These are phyloP conservation scores for Menidia menidia DNA, from an alignment of 2,797 vertebrate genomes.

Conservation along the genomic window DNA sequence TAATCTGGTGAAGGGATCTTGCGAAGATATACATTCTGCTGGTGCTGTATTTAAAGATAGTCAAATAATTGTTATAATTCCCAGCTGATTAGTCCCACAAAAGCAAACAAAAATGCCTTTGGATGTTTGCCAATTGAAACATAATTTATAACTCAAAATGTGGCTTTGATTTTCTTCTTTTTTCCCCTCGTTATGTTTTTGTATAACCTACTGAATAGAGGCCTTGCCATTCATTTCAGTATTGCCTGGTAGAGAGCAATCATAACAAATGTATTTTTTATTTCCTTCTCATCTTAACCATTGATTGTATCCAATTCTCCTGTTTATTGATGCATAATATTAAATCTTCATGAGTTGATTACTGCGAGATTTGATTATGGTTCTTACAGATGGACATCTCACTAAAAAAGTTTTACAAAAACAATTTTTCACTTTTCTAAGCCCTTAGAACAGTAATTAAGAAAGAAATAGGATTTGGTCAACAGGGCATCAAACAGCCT, in stretches of 20 bases:
- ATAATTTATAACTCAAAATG: conserved; percentile 38
- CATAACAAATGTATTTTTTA: conserved; percentile 85
- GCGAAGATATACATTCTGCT: conserved; percentile 16
- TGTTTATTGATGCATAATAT: conserved; percentile 89
- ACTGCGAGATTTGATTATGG: conserved; percentile 34
- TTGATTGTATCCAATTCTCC: conserved; percentile 85
- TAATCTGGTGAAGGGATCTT: conserved; percentile 18
- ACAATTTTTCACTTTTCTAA: too few relatives aligned
- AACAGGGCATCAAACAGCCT: neutral
- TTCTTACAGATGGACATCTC: conserved; percentile 33
- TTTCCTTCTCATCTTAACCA: conserved; percentile 85
- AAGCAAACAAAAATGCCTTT: conserved; percentile 35
- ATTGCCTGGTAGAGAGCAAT: conserved; percentile 76
- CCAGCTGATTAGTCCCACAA: conserved; percentile 9
- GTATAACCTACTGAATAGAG: conserved; percentile 73
- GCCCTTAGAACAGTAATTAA: too few relatives aligned
- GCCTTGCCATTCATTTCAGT: conserved; percentile 85
- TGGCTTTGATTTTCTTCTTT: conserved; percentile 34
- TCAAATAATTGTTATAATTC: conserved; percentile 3
- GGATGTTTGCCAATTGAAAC: conserved; percentile 45
- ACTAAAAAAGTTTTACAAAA: too few relatives aligned
- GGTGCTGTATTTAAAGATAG: conserved; percentile 26
- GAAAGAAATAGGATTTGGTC: too few relatives aligned
- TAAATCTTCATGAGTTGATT: conserved; percentile 88
- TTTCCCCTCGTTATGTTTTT: conserved; percentile 50